These are phyloP conservation scores for Bolborhynchus lineola DNA, from an alignment of 2,113 vertebrate genomes.

Conservation along the genomic window DNA sequence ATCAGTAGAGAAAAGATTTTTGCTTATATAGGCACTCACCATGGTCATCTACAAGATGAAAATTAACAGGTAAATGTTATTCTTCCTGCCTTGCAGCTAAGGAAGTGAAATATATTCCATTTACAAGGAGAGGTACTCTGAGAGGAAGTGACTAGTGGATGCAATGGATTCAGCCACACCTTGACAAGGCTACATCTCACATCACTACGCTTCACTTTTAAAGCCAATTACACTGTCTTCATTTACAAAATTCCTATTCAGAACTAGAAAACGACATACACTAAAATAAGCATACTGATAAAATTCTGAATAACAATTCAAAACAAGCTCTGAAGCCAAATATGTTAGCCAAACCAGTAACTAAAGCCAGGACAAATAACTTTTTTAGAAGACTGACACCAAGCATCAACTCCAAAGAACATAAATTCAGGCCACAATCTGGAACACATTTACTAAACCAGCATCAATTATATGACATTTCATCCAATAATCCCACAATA, in stretches of 20 bases:
- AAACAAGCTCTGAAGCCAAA: neutral
- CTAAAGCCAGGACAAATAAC: neutral
- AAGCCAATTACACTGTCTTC: neutral
- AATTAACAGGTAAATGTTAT: neutral
- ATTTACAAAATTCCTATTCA: neutral
- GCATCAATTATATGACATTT: neutral
- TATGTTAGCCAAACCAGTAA: neutral
- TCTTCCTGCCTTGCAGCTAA: neutral
- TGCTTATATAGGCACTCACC: neutral
- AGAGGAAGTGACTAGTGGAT: neutral
- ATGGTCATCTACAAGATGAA: fast-evolving
- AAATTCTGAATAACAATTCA: neutral
- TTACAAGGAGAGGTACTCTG: neutral
- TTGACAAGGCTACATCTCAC: neutral
- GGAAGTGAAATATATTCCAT: neutral
- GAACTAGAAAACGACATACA: neutral
- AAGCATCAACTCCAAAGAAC: neutral
- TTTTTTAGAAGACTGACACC: neutral
- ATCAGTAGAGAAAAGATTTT: neutral
- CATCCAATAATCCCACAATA: neutral
- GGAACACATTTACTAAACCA: neutral
- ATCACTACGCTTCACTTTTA: neutral
- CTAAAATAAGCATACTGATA: neutral
- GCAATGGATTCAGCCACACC: neutral
- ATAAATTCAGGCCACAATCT: neutral